Percentiles rank a stretch among this genome's conserved stretches.
These are phyloP conservation scores for Riptortus pedestris DNA, from an alignment of 1,140 invertebrate species.

Conservation along the genomic window DNA sequence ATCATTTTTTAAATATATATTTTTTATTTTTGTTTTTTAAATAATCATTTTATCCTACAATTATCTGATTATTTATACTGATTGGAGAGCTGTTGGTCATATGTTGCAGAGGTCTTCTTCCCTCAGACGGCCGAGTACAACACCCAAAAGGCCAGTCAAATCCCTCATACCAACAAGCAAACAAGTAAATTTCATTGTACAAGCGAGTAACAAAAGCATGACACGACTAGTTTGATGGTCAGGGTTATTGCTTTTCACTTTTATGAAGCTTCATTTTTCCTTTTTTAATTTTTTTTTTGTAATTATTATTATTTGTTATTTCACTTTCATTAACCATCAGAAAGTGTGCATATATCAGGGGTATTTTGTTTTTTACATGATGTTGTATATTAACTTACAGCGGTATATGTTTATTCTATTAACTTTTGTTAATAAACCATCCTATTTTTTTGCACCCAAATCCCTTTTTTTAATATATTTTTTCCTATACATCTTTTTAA, in stretches of 20 bases:
- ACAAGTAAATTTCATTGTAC: slow-evolving; percentile 20
- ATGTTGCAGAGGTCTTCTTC: slow-evolving; percentile 11
- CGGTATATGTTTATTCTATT: too few relatives aligned
- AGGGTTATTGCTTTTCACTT: slow-evolving; percentile 9
- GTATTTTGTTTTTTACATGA: background rate
- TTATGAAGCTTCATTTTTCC: background rate
- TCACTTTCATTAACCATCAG: slow-evolving; percentile 1
- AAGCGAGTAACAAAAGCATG: slow-evolving; percentile 17
- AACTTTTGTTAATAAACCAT: too few relatives aligned
- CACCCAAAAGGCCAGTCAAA: slow-evolving; percentile 15
- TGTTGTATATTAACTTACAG: too few relatives aligned
- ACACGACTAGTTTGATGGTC: slow-evolving; percentile 7
- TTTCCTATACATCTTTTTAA: too few relatives aligned
- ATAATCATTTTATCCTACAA: background rate
- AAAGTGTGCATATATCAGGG: slow-evolving; percentile 6
- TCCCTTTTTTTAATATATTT: too few relatives aligned
- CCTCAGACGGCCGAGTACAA: slow-evolving; percentile 7
- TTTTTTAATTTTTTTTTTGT: background rate
- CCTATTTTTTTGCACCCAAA: too few relatives aligned
- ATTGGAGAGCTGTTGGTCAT: slow-evolving; percentile 15
- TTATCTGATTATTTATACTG: background rate
- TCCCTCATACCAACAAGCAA: slow-evolving; percentile 19
- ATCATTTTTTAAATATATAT: background rate
- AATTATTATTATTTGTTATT: background rate
- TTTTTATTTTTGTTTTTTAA: background rate